These are phyloP conservation scores for Agriopis aurantiaria DNA, from an alignment of 2,888 invertebrate genomes.

Conservation along the genomic window DNA sequence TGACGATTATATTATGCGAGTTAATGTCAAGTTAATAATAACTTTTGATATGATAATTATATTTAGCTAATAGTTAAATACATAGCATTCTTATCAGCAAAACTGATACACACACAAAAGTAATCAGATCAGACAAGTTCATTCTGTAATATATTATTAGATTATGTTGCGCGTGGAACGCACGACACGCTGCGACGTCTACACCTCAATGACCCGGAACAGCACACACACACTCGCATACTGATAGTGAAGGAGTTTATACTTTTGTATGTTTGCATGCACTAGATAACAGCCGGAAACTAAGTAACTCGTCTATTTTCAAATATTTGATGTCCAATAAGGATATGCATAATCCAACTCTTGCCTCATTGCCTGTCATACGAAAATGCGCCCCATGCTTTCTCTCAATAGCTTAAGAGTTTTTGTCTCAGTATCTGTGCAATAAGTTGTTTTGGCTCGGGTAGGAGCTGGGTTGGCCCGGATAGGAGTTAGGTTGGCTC, in stretches of 20 bases:
- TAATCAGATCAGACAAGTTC: conserved; percentile 1
- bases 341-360: neutral
- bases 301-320: neutral
- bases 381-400: no score
- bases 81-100: no score
- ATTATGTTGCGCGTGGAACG: conserved; percentile 29
- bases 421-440: no score
- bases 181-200: conserved; percentile 3
- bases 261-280: neutral
- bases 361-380: neutral
- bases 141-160: conserved; percentile 11
- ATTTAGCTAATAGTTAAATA: no score
- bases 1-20: no score
- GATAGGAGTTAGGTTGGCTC: no score
- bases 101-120: no score
- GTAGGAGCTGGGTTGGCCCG: no score
- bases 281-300: conserved; percentile 5
- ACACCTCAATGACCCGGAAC: conserved; percentile 55
- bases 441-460: no score
- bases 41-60: no score
- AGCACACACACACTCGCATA: conserved; percentile 17
- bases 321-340: neutral
- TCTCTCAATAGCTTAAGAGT: no score
- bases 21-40: no score
- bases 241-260: neutral